Conservation (phyloP, 1,140 invertebrate species). For the Himalopsyche phryganea region DNA sequence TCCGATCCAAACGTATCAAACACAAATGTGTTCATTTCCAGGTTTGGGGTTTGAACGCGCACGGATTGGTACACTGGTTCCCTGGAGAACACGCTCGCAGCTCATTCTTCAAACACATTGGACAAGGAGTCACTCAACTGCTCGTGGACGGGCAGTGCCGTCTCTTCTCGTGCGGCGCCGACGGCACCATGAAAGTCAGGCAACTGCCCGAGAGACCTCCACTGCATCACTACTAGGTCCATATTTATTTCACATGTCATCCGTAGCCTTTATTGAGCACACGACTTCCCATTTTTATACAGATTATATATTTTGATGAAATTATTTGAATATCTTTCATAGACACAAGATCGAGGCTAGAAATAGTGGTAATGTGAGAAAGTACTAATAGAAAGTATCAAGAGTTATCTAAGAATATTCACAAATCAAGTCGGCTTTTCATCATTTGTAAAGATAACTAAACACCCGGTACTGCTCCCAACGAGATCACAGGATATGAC, state of each 20-base stretch:
- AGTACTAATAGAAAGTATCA: not conserved
- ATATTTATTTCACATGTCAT: not conserved
- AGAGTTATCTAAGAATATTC: not conserved
- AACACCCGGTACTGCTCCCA: too few species aligned
- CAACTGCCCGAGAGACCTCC: constrained; percentile 74
- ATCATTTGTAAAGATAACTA: too few species aligned
- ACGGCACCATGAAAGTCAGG: constrained; percentile 97
- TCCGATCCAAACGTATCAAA: too few species aligned
- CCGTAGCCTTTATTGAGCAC: not conserved
- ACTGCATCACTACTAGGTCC: constrained; percentile 34
- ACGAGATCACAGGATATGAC: too few species aligned
- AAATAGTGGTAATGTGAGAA: not conserved
- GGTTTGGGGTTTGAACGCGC: constrained; percentile 90
- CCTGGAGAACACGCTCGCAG: constrained; percentile 89
- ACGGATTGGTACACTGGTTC: constrained; percentile 82
- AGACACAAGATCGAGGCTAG: not conserved
- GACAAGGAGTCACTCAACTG: constrained; percentile 94
- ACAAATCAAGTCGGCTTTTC: not conserved
- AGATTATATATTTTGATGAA: not conserved
- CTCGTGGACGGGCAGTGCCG: constrained; percentile 81
- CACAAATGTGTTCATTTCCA: constrained; percentile 43
- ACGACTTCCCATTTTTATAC: not conserved
- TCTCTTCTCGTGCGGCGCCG: constrained; percentile 96
- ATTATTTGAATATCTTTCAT: not conserved
- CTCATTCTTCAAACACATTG: constrained; percentile 94